These are phyloP conservation scores for Mastacembelus armatus DNA, from an alignment of 2,797 vertebrate species.

Conservation along the genomic window DNA sequence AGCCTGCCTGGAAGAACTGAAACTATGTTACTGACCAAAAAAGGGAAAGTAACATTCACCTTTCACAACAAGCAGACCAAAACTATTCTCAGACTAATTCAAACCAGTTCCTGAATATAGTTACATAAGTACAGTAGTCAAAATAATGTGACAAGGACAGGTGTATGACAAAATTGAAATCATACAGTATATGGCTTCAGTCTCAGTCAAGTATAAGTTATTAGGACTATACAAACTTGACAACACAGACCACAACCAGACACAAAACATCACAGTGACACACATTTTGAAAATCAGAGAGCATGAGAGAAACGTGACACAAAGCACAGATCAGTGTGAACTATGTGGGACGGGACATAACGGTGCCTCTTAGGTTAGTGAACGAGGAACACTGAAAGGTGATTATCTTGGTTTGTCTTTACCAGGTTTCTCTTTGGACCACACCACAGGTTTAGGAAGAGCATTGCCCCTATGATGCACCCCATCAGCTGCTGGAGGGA, in stretches of 20 bases:
- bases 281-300: slow-evolving; percentile 49
- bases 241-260: slow-evolving; percentile 53
- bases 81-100: slow-evolving; percentile 31
- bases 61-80: slow-evolving; percentile 45
- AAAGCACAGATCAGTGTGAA: slow-evolving; percentile 59
- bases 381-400: slow-evolving; percentile 52
- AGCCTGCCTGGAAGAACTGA: slow-evolving; percentile 56
- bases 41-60: slow-evolving; percentile 50
- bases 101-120: slow-evolving; percentile 30
- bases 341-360: slow-evolving; percentile 48
- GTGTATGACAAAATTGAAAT: slow-evolving; percentile 32
- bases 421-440: slow-evolving; percentile 76
- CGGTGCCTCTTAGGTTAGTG: slow-evolving; percentile 67
- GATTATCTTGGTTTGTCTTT: slow-evolving; percentile 69
- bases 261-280: slow-evolving; percentile 51
- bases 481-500: slow-evolving; percentile 72
- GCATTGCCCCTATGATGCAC: slow-evolving; percentile 69
- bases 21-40: slow-evolving; percentile 56
- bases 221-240: slow-evolving; percentile 17
- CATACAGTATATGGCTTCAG: slow-evolving; percentile 57
- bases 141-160: slow-evolving; percentile 33
- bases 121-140: slow-evolving; percentile 29
- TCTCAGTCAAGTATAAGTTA: slow-evolving; percentile 59
- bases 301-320: slow-evolving; percentile 44
- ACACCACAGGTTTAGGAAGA: slow-evolving; percentile 64